These are phyloP conservation scores for Rafetus swinhoei DNA, from an alignment of 2,113 vertebrate species.

Conservation along the genomic window DNA sequence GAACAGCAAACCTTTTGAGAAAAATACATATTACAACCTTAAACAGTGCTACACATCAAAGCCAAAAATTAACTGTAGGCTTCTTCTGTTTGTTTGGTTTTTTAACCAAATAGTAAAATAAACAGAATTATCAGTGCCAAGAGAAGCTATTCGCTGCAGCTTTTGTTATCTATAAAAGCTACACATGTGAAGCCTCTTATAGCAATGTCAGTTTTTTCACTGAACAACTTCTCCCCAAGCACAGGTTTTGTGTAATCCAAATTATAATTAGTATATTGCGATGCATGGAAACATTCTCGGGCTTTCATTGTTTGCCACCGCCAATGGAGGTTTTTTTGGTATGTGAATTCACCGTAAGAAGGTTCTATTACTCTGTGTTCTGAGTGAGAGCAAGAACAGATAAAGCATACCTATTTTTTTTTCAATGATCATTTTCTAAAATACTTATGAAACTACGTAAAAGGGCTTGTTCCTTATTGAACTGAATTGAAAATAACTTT, in stretches of 20 bases:
- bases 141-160: background rate
- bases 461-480: background rate
- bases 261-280: rapidly evolving
- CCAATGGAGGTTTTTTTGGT: background rate
- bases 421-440: background rate
- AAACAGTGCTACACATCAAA: rapidly evolving
- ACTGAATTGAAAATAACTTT: rapidly evolving
- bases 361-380: background rate
- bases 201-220: background rate
- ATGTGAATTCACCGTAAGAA: background rate
- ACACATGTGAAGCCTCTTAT: background rate
- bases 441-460: background rate
- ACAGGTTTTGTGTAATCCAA: background rate
- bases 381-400: background rate
- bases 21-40: background rate
- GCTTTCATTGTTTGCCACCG: background rate
- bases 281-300: background rate
- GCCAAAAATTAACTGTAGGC: background rate
- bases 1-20: background rate
- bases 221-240: background rate
- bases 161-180: background rate
- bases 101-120: background rate
- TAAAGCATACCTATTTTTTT: background rate
- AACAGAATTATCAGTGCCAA: background rate
- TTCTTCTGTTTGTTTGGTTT: background rate